Base-by-base conservation (phyloP, 2,888 invertebrate genomes). In the Epirrita christyi region DNA sequence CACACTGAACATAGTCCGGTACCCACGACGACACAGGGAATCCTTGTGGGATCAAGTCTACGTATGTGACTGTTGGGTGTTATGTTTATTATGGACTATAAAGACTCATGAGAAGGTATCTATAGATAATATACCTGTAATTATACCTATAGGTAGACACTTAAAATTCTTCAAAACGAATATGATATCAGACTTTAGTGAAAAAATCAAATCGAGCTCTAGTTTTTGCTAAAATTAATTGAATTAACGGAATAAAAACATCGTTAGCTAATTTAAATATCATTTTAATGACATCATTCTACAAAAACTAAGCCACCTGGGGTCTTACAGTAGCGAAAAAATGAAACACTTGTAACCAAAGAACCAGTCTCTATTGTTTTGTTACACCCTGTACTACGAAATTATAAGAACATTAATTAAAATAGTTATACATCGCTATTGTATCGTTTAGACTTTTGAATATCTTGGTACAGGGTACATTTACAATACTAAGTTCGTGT, bases 251-350 rank as follows among this genome's bases (percentile, higher is more conserved):
- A 34, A 52, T 21, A 63, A 64, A 61, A 53, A 61, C 54, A 50
- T 60, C 49, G 56, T 55, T 61, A 52, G 47, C 55, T 48, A 51
- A 58, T 62, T 61, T 59, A 49, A 61, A 61, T 59, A 61, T 57
- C 38, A 61, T 55, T 54, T 21, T 27, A 49, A 63, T 67, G 63
- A 64, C 44, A 67, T 67, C 64, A 64, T 50, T 53, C 6, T 29
- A 29, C 27, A 55, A 63, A 59, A 57, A 53, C 38, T 21, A 27
- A 27, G 21, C 58, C 62, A 57, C 56, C 49, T 56, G 66, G 44
- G 49, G 60, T 53, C 47, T n/a, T 43, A 46, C 55, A 27, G 61
- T 59, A 61, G 59, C 63, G 34, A 50, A 56, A 62, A 55, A 58
- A 52, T 42, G 44, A 15, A n/a, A 13, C 6, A 42, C 27, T 10